These are phyloP conservation scores for Rosalia funebris DNA, from an alignment of 2,888 invertebrate species.

Conservation along the genomic window DNA sequence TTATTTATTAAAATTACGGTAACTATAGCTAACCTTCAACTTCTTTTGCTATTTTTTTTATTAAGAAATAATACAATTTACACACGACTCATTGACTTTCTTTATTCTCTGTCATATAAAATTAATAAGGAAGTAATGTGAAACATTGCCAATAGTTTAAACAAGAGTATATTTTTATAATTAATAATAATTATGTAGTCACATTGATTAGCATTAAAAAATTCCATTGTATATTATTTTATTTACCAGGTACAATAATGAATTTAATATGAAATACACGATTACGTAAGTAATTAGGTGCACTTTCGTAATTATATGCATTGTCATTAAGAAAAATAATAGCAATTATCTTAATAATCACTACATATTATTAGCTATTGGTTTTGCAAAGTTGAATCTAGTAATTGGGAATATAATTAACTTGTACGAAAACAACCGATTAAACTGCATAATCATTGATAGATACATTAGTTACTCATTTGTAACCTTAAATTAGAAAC, in stretches of 20 bases:
- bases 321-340: conserved; percentile 11
- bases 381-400: not conserved
- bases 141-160: not conserved
- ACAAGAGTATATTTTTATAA: conserved; percentile 10
- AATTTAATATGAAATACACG: conserved; percentile 8
- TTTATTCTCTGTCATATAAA: not conserved
- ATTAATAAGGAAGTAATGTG: conserved; percentile 9
- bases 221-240: conserved; percentile 22
- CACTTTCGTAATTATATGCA: conserved; percentile 6
- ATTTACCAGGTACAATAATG: conserved; percentile 13
- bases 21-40: not conserved
- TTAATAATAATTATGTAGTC: conserved; percentile 11
- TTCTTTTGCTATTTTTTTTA: not conserved
- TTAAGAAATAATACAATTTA: not conserved
- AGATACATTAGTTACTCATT: too few species aligned
- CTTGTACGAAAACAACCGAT: too few species aligned
- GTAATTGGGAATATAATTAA: too few species aligned
- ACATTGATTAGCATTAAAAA: conserved; percentile 4
- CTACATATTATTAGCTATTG: not conserved
- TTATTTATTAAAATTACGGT: not conserved
- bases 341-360: not conserved
- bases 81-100: not conserved
- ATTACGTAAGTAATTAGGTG: conserved; percentile 10
- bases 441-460: too few species aligned
- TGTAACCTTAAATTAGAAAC: too few species aligned